phyloP scores from a whole-genome alignment of 1,140 invertebrate genomes.

The Nasonia longicornis region DNA sequence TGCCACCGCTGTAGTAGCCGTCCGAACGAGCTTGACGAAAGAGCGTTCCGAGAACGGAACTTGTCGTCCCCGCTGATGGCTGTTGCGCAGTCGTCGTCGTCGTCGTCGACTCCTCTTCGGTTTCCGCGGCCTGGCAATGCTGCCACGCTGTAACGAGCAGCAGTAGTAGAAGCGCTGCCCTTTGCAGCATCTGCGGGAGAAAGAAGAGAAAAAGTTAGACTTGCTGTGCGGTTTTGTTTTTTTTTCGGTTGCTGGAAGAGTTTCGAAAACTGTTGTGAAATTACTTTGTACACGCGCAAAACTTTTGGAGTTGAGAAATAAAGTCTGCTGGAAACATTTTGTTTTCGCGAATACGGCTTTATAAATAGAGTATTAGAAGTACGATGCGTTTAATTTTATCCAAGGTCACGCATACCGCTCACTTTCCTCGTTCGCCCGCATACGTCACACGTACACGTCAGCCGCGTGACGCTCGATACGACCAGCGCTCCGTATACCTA shows the following conservation, averaged over 20 bases:
- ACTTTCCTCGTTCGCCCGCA: neutral
- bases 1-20: constrained; percentile 52
- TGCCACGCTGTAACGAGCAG: neutral
- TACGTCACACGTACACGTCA: neutral
- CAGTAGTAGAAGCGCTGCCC: neutral
- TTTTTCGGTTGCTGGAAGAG: too few relatives aligned
- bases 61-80: constrained; percentile 47
- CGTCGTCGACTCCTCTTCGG: constrained; percentile 7
- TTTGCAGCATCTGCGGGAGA: constrained; percentile 20
- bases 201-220: too few relatives aligned
- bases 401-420: too few relatives aligned
- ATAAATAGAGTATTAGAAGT: too few relatives aligned
- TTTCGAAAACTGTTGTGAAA: too few relatives aligned
- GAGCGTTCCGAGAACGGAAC: constrained; percentile 54
- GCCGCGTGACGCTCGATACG: too few relatives aligned
- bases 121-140: constrained; percentile 16
- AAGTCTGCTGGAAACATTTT: too few relatives aligned
- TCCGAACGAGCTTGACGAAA: constrained; percentile 62
- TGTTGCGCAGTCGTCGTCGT: constrained; percentile 44
- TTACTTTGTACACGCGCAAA: neutral
- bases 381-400: too few relatives aligned
- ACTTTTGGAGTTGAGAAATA: neutral
- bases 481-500: neutral
- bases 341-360: too few relatives aligned
- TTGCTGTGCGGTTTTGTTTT: too few relatives aligned